phyloP scores from a whole-genome alignment of 2,797 vertebrate species.

The Glyptemys insculpta region DNA sequence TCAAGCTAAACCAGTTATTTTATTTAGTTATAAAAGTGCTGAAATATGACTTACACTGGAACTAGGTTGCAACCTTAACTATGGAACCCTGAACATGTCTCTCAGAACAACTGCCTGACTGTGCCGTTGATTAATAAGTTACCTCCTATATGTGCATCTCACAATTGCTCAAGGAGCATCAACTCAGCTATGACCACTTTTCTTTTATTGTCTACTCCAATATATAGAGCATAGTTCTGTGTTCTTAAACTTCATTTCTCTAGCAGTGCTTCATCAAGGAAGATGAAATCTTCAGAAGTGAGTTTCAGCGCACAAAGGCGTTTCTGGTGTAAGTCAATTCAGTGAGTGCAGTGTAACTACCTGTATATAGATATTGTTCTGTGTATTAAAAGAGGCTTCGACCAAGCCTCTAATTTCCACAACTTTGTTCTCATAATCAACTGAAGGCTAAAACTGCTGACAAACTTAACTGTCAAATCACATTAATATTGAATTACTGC shows the following conservation, averaged over 20 bases:
- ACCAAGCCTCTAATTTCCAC: not conserved
- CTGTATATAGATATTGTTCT: not conserved
- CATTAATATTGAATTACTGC: not conserved
- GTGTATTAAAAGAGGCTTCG: not conserved
- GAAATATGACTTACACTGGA: not conserved
- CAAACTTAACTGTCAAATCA: not conserved
- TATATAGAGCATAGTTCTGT: not conserved
- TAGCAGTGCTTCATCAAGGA: not conserved
- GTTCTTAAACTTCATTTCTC: not conserved
- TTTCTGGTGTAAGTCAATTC: not conserved
- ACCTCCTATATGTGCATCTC: not conserved
- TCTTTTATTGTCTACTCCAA: not conserved
- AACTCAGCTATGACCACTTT: not conserved
- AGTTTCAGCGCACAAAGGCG: not conserved
- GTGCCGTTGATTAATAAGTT: not conserved
- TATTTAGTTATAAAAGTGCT: not conserved
- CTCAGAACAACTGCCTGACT: not conserved
- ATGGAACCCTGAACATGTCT: not conserved
- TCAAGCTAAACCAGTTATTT: not conserved
- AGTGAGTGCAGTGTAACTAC: not conserved
- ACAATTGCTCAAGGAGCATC: not conserved
- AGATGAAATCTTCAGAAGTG: not conserved
- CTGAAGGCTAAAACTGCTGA: not conserved
- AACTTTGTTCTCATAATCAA: not conserved
- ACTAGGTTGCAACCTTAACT: not conserved